Evolutionary conservation across 2,888 invertebrate genomes (phyloP).

Genomic region (Scelioninae gen. 1): DNA sequence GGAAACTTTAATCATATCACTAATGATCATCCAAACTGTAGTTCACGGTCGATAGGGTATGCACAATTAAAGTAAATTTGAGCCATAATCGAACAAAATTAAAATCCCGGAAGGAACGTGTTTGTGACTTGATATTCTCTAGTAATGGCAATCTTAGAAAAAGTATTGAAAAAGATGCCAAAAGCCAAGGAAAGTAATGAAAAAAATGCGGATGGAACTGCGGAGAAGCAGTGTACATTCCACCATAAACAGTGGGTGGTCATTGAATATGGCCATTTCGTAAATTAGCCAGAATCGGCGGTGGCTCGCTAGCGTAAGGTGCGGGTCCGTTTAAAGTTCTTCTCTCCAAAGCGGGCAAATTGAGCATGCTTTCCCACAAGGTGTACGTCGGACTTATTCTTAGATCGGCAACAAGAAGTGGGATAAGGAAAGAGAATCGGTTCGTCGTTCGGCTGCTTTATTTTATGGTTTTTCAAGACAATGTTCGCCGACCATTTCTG

Average conservation of each 20-base stretch:
- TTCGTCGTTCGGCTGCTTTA: slow-evolving; percentile 78
- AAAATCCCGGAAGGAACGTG: slow-evolving; percentile 36
- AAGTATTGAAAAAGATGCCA: slow-evolving; percentile 2
- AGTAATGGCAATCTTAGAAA: slow-evolving; percentile 20
- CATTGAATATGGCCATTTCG: slow-evolving; percentile 70
- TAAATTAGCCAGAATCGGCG: slow-evolving; percentile 71
- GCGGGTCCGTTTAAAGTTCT: slow-evolving; percentile 60
- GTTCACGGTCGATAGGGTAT: slow-evolving; percentile 14
- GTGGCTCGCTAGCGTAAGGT: slow-evolving; percentile 57
- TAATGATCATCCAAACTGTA: slow-evolving; percentile 9
- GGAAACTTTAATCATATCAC: background rate
- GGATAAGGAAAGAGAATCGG: slow-evolving; percentile 57
- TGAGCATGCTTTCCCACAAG: slow-evolving; percentile 77
- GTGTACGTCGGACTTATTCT: slow-evolving; percentile 59
- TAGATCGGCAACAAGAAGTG: slow-evolving; percentile 27
- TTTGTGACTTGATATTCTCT: slow-evolving; percentile 42
- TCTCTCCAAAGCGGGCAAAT: slow-evolving; percentile 78
- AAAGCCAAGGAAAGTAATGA: slow-evolving; percentile 5
- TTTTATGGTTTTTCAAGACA: slow-evolving; percentile 84
- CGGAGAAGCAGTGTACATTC: slow-evolving; percentile 59
- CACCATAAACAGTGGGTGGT: slow-evolving; percentile 67
- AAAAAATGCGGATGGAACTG: slow-evolving; percentile 61
- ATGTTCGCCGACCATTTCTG: slow-evolving; percentile 80
- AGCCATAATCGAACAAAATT: background rate
- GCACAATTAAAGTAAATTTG: slow-evolving; percentile 11